Evolutionary conservation across 2,113 vertebrate species (phyloP).

Genomic region (Gadus macrocephalus): DNA sequence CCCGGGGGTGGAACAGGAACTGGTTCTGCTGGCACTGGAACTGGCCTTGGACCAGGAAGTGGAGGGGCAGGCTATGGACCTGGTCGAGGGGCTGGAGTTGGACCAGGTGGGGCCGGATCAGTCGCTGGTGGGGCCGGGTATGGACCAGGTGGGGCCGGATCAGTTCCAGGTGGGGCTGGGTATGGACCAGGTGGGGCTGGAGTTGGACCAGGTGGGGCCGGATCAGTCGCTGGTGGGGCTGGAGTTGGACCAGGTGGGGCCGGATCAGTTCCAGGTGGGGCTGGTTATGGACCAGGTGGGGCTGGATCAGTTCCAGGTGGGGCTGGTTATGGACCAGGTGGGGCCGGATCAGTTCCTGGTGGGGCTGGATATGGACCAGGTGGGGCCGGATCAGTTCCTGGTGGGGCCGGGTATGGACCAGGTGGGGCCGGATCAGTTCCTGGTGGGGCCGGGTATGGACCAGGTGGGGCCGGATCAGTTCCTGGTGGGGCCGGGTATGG

Average conservation of each 20-base stretch:
- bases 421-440: too few relatives aligned
- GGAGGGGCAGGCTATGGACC: slow-evolving; percentile 28
- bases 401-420: slow-evolving; percentile 5
- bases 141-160: slow-evolving; percentile 27
- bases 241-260: slow-evolving; percentile 31
- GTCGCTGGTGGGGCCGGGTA: slow-evolving; percentile 30
- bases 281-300: slow-evolving; percentile 50
- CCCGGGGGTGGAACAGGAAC: slow-evolving; percentile 24
- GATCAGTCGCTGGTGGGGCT: slow-evolving; percentile 10
- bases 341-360: too few relatives aligned
- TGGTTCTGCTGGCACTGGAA: slow-evolving; percentile 30
- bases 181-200: slow-evolving; percentile 39
- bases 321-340: too few relatives aligned
- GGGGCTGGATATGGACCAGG: too few relatives aligned
- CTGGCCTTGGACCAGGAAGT: slow-evolving; percentile 24
- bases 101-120: slow-evolving; percentile 4
- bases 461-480: not conserved
- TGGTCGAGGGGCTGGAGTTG: slow-evolving; percentile 14
- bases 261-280: slow-evolving; percentile 36
- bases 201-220: slow-evolving; percentile 14
- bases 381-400: slow-evolving; percentile 19
- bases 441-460: too few relatives aligned
- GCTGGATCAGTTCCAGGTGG: not conserved
- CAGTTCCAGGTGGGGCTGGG: slow-evolving; percentile 40
- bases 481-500: slow-evolving; percentile 13